Percentiles rank a stretch among this genome's conserved stretches.
Conservation (phyloP, 1,140 invertebrate genomes). For the Drosophila azteca region DNA sequence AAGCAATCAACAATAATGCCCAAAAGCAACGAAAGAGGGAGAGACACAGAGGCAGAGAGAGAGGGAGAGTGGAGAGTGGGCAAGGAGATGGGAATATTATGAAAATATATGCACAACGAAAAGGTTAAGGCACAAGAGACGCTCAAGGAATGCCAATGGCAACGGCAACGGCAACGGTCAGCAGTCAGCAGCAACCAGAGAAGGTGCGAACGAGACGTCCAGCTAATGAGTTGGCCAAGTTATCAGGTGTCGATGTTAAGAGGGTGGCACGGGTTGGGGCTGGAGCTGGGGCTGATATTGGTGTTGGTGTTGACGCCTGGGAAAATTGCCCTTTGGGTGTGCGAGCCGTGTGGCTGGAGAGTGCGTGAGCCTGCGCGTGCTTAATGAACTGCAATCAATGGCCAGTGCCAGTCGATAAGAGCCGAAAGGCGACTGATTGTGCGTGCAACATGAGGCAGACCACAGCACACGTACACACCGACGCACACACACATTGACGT, state of each 20-base stretch:
- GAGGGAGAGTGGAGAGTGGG: not conserved
- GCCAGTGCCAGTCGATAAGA: constrained; percentile 68
- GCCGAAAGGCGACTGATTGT: constrained; percentile 59
- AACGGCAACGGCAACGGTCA: constrained; percentile 31
- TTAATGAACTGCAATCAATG: constrained; percentile 82
- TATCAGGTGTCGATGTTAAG: constrained; percentile 35
- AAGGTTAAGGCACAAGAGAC: constrained; percentile 42
- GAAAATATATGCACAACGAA: constrained; percentile 59
- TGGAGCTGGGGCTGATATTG: too few relatives aligned
- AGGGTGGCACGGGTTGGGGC: constrained; percentile 21
- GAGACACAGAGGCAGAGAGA: constrained; percentile 1
- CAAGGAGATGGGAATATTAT: constrained; percentile 52
- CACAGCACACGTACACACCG: constrained; percentile 34
- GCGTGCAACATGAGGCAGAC: constrained; percentile 69
- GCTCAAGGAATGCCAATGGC: constrained; percentile 19
- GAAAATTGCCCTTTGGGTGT: constrained; percentile 3
- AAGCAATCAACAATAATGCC: constrained; percentile 79
- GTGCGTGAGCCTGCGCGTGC: constrained; percentile 64
- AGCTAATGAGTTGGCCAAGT: constrained; percentile 63
- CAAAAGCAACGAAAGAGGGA: constrained; percentile 15
- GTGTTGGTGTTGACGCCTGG: not conserved
- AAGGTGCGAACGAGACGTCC: constrained; percentile 39
- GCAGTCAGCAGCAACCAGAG: constrained; percentile 2
- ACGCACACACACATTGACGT: constrained; percentile 10
- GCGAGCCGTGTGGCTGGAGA: constrained; percentile 14